Conservation (phyloP, 2,113 vertebrate genomes). For the Onychostruthus taczanowskii region DNA sequence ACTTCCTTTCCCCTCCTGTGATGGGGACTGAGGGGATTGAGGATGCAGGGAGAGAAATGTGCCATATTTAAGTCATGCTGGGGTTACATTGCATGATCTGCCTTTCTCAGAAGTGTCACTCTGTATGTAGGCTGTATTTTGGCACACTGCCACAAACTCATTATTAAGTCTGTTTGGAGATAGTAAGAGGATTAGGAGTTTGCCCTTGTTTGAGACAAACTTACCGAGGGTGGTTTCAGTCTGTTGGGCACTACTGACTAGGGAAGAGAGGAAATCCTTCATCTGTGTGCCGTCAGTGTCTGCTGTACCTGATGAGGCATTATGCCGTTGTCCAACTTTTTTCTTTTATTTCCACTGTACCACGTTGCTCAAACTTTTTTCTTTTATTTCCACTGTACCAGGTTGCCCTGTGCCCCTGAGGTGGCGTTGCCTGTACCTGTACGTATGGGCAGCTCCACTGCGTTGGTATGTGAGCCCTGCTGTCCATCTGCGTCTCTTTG, state of each 20-base stretch:
- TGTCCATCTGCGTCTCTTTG: background rate
- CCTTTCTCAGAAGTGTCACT: background rate
- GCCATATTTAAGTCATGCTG: accelerated
- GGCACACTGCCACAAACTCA: background rate
- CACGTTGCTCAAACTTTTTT: background rate
- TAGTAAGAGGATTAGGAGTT: background rate
- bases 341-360: background rate
- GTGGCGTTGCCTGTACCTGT: background rate
- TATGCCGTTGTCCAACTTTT: background rate
- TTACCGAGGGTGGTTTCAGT: background rate
- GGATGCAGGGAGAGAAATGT: background rate
- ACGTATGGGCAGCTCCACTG: accelerated
- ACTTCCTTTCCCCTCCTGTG: background rate
- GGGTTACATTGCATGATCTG: background rate
- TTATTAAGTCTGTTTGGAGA: background rate
- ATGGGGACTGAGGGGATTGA: background rate
- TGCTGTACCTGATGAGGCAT: background rate
- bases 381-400: background rate
- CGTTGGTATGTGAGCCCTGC: background rate
- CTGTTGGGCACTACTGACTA: background rate
- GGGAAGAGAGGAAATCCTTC: background rate
- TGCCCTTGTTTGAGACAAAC: background rate
- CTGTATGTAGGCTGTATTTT: background rate
- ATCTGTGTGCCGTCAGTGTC: background rate
- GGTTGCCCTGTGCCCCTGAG: background rate